Base-by-base conservation (phyloP, 92 coral and sea anemone species). In the Nematostella vectensis region DNA sequence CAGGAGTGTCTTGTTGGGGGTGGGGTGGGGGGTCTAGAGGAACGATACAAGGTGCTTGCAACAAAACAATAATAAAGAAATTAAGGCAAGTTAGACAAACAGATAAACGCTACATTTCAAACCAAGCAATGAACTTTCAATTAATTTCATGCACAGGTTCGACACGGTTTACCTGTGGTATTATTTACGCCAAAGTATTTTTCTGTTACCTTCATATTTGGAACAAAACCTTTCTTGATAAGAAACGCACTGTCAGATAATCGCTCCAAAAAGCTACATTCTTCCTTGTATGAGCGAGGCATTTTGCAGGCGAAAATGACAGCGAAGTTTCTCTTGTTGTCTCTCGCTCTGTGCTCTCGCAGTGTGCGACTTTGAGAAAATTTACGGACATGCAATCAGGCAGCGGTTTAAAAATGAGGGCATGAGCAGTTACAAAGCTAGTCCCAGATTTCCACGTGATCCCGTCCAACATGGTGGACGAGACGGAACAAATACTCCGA, bases 201-300 rank as follows among this genome's bases (percentile, higher is more conserved):
- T n/a, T n/a, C n/a, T n/a, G n/a, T 59, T 43, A 89, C 98, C 96
- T 86, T 70, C 98, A 91, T 91, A 57, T 91, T 91, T 11, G 88
- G 88, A 20, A 91, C 98, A 48, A 91, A 91, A 3, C 98, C 98
- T 60, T 91, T 91, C 83, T 86, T 86, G 28, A 91, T 91, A 27
- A 67, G 81, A 60, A 65, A 91, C 0, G 91, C 62, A 61, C 55
- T 70, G 28, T 66, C 58, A 27, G 88, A 69, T 27, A 86, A 19
- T 25, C 96, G 88, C 62, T 91, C 88, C 25, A 91, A 59, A 43
- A 57, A 91, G 6, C 82, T 72, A 56, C 95, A 78, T 59, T 91
- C 98, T 37, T 91, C 93, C 38, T 82, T 89, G 53, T 39, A 91
- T 19, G 87, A 88, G 38, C 98, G 79, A 47, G 59, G 64, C 74